Percentiles rank a stretch among this genome's conserved stretches.
phyloP scores from a whole-genome alignment of 2,888 invertebrate genomes.

The Pandemis corylana region DNA sequence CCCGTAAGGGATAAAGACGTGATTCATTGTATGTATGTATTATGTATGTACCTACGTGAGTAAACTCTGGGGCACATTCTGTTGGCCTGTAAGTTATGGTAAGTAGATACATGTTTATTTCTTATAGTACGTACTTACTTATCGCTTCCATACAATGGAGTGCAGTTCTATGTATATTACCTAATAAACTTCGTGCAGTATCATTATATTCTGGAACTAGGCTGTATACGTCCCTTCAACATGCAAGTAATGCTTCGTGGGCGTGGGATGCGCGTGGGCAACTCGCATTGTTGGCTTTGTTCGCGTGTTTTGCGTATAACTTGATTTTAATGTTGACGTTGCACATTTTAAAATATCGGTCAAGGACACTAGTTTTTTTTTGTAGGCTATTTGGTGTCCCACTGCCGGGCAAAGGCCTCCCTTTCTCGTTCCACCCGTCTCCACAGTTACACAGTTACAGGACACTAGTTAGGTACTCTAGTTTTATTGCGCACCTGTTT shows the following conservation, averaged over 20 bases:
- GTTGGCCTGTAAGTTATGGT: too few species aligned
- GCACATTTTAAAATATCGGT: constrained; percentile 17
- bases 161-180: constrained; percentile 13
- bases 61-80: too few species aligned
- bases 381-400: too few species aligned
- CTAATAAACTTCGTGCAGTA: constrained; percentile 9
- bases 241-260: constrained; percentile 35
- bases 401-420: too few species aligned
- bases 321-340: constrained; percentile 23
- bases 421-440: too few species aligned
- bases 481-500: neutral
- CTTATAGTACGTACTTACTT: neutral
- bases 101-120: too few species aligned
- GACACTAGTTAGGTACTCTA: neutral
- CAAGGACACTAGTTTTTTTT: neutral
- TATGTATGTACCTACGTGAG: too few species aligned
- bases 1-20: too few species aligned
- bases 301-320: constrained; percentile 19
- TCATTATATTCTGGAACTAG: constrained; percentile 31
- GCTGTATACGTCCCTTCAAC: constrained; percentile 31
- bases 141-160: constrained; percentile 2
- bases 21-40: too few species aligned
- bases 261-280: constrained; percentile 37
- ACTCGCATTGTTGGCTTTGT: constrained; percentile 27
- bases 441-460: too few species aligned